phyloP scores from a whole-genome alignment of 2,888 invertebrate genomes.

The Lycia hirtaria region DNA sequence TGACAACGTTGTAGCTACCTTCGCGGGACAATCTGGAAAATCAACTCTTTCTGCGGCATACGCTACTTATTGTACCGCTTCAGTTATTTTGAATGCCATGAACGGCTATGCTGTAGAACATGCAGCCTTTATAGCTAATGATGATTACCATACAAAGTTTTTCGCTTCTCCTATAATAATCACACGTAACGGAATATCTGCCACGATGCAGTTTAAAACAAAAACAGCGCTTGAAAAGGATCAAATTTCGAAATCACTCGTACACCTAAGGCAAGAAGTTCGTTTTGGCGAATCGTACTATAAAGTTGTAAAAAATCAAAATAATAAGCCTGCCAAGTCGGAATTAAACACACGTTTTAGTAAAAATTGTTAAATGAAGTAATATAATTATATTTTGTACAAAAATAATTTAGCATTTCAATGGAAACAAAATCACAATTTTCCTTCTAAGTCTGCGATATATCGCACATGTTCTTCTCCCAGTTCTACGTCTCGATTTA shows the following conservation, averaged over 20 bases:
- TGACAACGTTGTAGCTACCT: slow-evolving; percentile 17
- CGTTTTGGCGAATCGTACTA: background rate
- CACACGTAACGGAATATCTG: slow-evolving; percentile 19
- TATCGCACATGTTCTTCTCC: slow-evolving; percentile 62
- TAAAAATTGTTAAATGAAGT: slow-evolving; percentile 43
- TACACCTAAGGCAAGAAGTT: background rate
- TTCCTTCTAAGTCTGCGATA: slow-evolving; percentile 41
- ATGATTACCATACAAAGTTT: slow-evolving; percentile 25
- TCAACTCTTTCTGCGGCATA: slow-evolving; percentile 24
- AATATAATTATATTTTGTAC: too few relatives aligned
- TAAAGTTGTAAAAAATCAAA: background rate
- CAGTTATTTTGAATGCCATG: slow-evolving; percentile 36
- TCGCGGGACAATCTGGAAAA: slow-evolving; percentile 16
- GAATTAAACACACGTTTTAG: slow-evolving; percentile 30
- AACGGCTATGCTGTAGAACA: slow-evolving; percentile 35
- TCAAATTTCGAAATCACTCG: slow-evolving; percentile 14
- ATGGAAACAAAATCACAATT: background rate
- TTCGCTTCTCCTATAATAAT: slow-evolving; percentile 32
- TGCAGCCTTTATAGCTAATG: slow-evolving; percentile 34
- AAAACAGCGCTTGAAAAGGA: slow-evolving; percentile 25
- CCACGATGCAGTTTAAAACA: slow-evolving; percentile 15
- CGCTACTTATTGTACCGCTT: slow-evolving; percentile 38
- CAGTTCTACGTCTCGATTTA: slow-evolving; percentile 58
- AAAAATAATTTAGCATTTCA: slow-evolving; percentile 5
- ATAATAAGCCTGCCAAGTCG: background rate